Evolutionary conservation across 2,888 invertebrate genomes (phyloP).

Genomic region (Acanthosoma haemorrhoidale): DNA sequence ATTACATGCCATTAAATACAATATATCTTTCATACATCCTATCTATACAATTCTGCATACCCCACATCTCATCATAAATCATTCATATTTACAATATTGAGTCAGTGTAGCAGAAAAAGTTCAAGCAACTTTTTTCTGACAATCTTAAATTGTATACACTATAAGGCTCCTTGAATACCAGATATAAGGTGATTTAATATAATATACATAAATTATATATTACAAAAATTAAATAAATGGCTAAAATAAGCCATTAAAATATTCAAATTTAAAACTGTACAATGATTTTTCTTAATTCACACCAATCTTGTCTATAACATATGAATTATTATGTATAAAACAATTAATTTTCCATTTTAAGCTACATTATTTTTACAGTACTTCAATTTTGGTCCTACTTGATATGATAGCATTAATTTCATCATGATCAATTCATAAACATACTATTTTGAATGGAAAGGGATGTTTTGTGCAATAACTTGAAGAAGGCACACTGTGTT

Average conservation of each 20-base stretch:
- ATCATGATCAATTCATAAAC: neutral
- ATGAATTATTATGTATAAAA: neutral
- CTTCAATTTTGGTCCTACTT: neutral
- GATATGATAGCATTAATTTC: neutral
- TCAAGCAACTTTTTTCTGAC: neutral
- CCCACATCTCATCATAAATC: slow-evolving; percentile 8
- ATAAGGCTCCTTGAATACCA: slow-evolving; percentile 30
- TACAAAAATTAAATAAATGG: slow-evolving; percentile 17
- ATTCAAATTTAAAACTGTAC: slow-evolving; percentile 8
- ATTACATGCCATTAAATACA: slow-evolving; percentile 23
- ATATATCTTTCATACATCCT: slow-evolving; percentile 23
- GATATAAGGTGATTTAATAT: slow-evolving; percentile 25
- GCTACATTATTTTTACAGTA: neutral
- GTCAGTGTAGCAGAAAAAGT: slow-evolving; percentile 25
- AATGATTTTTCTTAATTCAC: neutral
- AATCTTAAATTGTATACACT: slow-evolving; percentile 25
- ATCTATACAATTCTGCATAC: slow-evolving; percentile 18
- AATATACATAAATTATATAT: slow-evolving; percentile 24
- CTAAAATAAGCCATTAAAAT: neutral
- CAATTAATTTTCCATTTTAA: neutral
- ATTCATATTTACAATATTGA: slow-evolving; percentile 27
- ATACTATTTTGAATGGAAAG: neutral
- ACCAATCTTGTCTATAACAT: neutral
- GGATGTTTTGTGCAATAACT: neutral
- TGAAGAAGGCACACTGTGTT: neutral